Percentiles rank a stretch among this genome's conserved stretches.
Evolutionary conservation across 2,888 invertebrate genomes (phyloP).

Genomic region (Dryomyza anilis): DNA sequence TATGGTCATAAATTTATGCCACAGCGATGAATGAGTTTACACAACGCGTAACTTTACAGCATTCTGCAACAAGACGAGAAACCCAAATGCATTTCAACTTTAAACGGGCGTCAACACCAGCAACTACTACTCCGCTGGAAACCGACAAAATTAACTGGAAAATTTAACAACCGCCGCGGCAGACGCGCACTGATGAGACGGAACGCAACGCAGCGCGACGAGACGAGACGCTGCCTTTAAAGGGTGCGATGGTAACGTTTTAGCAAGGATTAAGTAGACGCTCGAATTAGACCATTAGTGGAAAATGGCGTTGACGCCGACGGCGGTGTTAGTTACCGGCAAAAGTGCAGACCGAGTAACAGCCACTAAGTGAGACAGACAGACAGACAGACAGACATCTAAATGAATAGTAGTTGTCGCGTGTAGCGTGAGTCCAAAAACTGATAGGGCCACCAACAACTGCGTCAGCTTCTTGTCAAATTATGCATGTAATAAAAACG

Average conservation of each 20-base stretch:
- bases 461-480: slow-evolving; percentile 39
- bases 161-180: slow-evolving; percentile 48
- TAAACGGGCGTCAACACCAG: neutral
- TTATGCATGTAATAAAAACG: slow-evolving; percentile 59
- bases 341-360: neutral
- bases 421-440: neutral
- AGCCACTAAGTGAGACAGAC: neutral
- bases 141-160: slow-evolving; percentile 48
- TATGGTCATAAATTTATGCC: neutral
- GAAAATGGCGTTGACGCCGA: neutral
- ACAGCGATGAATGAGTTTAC: too few relatives aligned
- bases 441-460: neutral
- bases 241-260: slow-evolving; percentile 5
- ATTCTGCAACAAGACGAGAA: too few relatives aligned
- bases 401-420: slow-evolving; percentile 14
- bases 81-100: neutral
- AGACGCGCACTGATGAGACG: too few relatives aligned
- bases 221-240: neutral
- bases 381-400: neutral
- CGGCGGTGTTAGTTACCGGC: slow-evolving; percentile 28
- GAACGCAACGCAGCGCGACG: neutral
- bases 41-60: too few relatives aligned
- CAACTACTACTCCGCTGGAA: slow-evolving; percentile 8
- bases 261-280: slow-evolving; percentile 43
- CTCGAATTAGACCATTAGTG: slow-evolving; percentile 59